phyloP scores from a whole-genome alignment of 2,797 vertebrate species.

The Girardinus metallicus region DNA sequence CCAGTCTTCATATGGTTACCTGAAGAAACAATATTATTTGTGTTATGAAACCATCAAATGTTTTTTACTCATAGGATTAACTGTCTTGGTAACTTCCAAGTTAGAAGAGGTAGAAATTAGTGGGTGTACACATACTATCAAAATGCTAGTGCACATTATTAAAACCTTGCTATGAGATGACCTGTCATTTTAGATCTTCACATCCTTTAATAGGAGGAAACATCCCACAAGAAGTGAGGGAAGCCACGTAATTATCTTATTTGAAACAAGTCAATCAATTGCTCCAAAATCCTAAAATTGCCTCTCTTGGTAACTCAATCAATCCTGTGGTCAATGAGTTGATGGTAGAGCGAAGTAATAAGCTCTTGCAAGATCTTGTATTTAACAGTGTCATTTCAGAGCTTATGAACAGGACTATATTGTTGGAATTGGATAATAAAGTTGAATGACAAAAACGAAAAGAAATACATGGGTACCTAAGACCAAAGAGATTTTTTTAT shows the following conservation, averaged over 20 bases:
- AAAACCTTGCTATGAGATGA: slow-evolving; percentile 37
- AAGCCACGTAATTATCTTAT: slow-evolving; percentile 58
- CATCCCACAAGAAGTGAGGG: slow-evolving; percentile 39
- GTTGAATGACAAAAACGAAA: slow-evolving; percentile 28
- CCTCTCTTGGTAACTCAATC: slow-evolving; percentile 70
- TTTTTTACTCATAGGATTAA: slow-evolving; percentile 12
- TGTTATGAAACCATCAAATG: slow-evolving; percentile 21
- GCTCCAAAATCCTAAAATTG: slow-evolving; percentile 71
- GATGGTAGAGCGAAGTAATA: slow-evolving; percentile 68
- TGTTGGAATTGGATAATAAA: slow-evolving; percentile 16
- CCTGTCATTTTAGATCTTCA: slow-evolving; percentile 49
- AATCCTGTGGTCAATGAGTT: slow-evolving; percentile 68
- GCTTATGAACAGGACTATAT: slow-evolving; percentile 19
- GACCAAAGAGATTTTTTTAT: neutral
- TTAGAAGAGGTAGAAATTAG: slow-evolving; percentile 59
- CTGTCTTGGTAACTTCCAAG: slow-evolving; percentile 54
- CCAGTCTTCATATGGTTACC: slow-evolving; percentile 20
- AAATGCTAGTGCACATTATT: slow-evolving; percentile 72
- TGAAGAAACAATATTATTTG: slow-evolving; percentile 16
- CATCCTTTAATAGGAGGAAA: slow-evolving; percentile 38
- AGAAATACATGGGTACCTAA: slow-evolving; percentile 26
- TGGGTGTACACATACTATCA: slow-evolving; percentile 70
- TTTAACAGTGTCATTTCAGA: slow-evolving; percentile 33
- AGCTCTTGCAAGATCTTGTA: slow-evolving; percentile 44
- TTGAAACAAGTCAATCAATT: slow-evolving; percentile 62